Percentiles rank a stretch among this genome's conserved stretches.
These are phyloP conservation scores for Passer montanus DNA, from an alignment of 2,113 vertebrate species.

Conservation along the genomic window DNA sequence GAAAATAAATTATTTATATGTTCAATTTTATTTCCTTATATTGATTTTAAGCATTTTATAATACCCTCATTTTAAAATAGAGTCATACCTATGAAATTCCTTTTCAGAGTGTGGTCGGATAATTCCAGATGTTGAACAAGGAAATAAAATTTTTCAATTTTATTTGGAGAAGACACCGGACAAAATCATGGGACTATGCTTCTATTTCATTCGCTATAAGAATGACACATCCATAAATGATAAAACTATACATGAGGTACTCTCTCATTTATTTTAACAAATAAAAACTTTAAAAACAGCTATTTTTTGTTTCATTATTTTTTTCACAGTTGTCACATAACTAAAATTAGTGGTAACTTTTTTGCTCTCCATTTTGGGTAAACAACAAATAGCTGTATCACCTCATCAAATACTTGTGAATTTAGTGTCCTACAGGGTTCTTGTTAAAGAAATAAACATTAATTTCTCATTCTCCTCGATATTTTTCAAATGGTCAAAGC, in stretches of 20 bases:
- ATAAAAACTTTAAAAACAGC: neutral
- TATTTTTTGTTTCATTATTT: neutral
- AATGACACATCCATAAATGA: conserved; percentile 69
- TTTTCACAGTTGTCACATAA: neutral
- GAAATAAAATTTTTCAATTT: conserved; percentile 73
- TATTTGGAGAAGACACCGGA: conserved; percentile 70
- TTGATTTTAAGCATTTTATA: neutral
- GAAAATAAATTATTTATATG: neutral
- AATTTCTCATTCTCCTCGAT: neutral
- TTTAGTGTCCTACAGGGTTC: neutral
- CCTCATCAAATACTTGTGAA: neutral
- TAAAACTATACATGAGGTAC: conserved; percentile 82
- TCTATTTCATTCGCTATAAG: conserved; percentile 77
- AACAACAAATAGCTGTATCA: neutral
- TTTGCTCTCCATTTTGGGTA: neutral
- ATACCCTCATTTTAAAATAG: neutral
- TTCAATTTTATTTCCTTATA: neutral
- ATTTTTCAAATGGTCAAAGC: neutral
- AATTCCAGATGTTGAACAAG: conserved; percentile 71
- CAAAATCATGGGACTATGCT: conserved; percentile 72
- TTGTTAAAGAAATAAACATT: neutral
- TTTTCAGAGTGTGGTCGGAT: conserved; percentile 82
- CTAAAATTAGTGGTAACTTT: neutral
- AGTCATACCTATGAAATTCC: neutral
- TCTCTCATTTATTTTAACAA: neutral